Evolutionary conservation across 2,888 invertebrate genomes (phyloP), one percentile per base, ranked within the genome.

Genomic region (Morpho helenor): DNA sequence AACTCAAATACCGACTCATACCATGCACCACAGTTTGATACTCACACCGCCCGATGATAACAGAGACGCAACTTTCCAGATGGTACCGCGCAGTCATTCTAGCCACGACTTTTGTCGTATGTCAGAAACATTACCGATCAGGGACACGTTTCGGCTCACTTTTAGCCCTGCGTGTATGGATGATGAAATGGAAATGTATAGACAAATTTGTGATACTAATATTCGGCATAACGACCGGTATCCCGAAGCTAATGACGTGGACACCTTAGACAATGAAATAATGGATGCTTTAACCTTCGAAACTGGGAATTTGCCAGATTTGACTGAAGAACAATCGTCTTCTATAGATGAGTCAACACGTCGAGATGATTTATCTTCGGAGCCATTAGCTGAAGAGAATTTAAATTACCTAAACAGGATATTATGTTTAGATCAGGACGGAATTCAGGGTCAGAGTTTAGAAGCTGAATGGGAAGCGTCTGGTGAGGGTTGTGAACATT

Each of bases 191-290:
- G 60, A 49, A 31, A 43, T 67, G 22, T 55, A 69, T 4, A 72
- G 74, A 10, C 72, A 71, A 7, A 74, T 75, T 48, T 84, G 77
- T 61, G 88, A 88, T 52, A 88, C 88, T 0, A 88, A 88, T 60
- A 87, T 87, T n/a, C 80, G 78, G 0, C 87, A 87, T 63, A 88
- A 88, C 63, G 86, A 88, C 57, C 77, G 81, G 2, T 88, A 87
- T 57, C 88, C 88, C 0, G 88, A 88, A 55, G 86, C 84, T 1
- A 81, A 71, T 41, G 86, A 87, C 52, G 85, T 82, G 0, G 88
- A 87, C 31, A 81, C 80, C 52, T 69, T 87, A 7, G 87, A 87
- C 52, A 81, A 79, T 48, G 85, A 86, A 59, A 81, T 87, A 6
- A 78, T 87, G 76, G 83, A 84, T 23, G 87, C 82, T 0, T 67